Evolutionary conservation across 2,797 vertebrate genomes (phyloP), one percentile per base, ranked within the genome.

Genomic region (Danionella dracula): DNA sequence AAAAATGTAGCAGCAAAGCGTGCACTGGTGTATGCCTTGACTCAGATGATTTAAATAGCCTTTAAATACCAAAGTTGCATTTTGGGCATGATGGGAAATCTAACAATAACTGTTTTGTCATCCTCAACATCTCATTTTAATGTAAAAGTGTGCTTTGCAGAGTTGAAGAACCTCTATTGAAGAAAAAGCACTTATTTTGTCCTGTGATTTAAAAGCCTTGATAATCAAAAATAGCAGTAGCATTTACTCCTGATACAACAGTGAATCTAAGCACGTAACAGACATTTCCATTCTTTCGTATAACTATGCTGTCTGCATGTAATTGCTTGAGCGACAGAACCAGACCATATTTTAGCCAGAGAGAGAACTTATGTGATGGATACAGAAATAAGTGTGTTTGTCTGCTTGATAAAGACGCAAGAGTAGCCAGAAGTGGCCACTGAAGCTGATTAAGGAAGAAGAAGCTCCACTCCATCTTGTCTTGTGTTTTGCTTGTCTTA

Each of bases 401-500:
- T 53, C 41, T 70, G 81, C 78, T 81, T 78, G 84, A 88, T 87
- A 78, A 85, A 87, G 85, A 88, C 32, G 17, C 83, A 82, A 69
- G 83, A 69, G 83, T 84, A 79, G 68, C 8, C 78, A 75, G 76
- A 57, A 46, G 12, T 68, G 68, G 48, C 60, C 72, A 73, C 55
- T 13, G 72, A 55, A 48, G 72, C 72, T 78, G 82, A 83, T 85
- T 76, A 71, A 68, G 61, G 16, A 55, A 53, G 59, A 16, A 46
- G 62, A 75, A 62, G 70, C 77, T 73, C 65, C 83, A 81, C 82
- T 87, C 80, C 69, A 85, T 88, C 84, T 87, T 86, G 85, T 80
- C 82, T 77, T 79, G 79, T 81, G 77, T 76, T 79, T 77, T 69
- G 79, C 64, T 64, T 81, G 83, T 86, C 86, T 84, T 83, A 87